phyloP scores from a whole-genome alignment of 2,888 invertebrate species.

The Lasioglossum oenotherae region DNA sequence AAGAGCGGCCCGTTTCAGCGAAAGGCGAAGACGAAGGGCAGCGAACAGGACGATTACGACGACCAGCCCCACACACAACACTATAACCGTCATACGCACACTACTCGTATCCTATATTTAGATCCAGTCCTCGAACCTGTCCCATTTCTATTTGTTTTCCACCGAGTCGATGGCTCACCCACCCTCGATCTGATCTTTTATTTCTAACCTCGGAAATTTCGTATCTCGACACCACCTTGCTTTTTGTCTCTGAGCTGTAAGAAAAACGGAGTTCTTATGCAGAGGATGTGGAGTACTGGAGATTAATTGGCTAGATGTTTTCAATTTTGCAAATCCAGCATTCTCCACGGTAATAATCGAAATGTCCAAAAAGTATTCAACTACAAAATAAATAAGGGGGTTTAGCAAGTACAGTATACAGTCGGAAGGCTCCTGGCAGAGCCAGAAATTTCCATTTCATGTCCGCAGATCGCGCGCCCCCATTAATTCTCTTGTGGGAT shows the following conservation, averaged over 20 bases:
- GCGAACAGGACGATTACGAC: constrained; percentile 61
- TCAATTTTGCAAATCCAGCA: not conserved
- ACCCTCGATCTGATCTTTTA: not conserved
- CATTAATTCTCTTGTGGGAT: not conserved
- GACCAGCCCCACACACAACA: constrained; percentile 51
- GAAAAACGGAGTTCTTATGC: not conserved
- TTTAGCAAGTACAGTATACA: not conserved
- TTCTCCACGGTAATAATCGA: not conserved
- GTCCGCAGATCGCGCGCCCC: not conserved
- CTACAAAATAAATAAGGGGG: not conserved
- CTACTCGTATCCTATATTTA: constrained; percentile 77
- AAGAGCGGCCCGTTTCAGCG: constrained; percentile 14
- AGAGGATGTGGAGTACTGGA: not conserved
- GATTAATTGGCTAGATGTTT: not conserved
- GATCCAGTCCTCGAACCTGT: constrained; percentile 77
- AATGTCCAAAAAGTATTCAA: not conserved
- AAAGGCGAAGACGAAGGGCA: constrained; percentile 55
- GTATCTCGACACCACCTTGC: not conserved
- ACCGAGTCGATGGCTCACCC: constrained; percentile 43
- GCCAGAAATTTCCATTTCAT: not conserved
- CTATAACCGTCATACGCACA: constrained; percentile 53
- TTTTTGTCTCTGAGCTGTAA: not conserved
- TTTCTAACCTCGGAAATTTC: constrained; percentile 15
- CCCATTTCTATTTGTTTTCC: constrained; percentile 78
- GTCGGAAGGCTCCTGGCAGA: not conserved